Conservation (phyloP, 2,113 vertebrate genomes). For the Tenebrosternarchus preto region DNA sequence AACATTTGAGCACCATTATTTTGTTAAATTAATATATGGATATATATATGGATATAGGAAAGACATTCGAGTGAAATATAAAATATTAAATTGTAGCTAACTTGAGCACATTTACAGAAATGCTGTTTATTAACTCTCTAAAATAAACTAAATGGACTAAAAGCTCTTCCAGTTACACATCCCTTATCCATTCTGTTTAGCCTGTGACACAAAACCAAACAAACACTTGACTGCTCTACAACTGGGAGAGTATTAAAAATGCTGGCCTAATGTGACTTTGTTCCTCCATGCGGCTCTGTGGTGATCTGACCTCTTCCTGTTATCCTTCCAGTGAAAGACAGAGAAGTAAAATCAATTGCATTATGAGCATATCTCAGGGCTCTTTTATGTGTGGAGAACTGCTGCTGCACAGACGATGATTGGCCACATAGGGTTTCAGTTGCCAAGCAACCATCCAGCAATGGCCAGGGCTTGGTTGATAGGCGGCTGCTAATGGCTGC, state of each 20-base stretch:
- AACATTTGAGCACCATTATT: no score
- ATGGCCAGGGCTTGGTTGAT: conserved; percentile 61
- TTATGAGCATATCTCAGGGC: conserved; percentile 53
- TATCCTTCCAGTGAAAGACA: conserved; percentile 51
- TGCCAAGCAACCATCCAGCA: conserved; percentile 76
- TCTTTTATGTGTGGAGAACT: conserved; percentile 66
- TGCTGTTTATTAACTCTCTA: no score
- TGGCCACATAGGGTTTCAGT: conserved; percentile 70
- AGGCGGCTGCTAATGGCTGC: conserved; percentile 70
- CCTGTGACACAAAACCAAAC: background rate
- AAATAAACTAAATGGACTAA: no score
- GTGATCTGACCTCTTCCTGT: background rate
- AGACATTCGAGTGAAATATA: no score
- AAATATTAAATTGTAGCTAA: no score
- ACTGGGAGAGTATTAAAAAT: background rate
- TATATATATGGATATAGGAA: no score
- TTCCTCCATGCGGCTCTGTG: background rate
- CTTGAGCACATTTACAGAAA: no score
- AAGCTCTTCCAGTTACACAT: no score
- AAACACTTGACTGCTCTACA: background rate
- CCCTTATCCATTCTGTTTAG: no score
- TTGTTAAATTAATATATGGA: no score
- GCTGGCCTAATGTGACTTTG: background rate
- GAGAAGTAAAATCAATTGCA: conserved; percentile 58
- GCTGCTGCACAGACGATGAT: conserved; percentile 69